phyloP scores from a whole-genome alignment of 2,888 invertebrate species.

The Acronicta psi region DNA sequence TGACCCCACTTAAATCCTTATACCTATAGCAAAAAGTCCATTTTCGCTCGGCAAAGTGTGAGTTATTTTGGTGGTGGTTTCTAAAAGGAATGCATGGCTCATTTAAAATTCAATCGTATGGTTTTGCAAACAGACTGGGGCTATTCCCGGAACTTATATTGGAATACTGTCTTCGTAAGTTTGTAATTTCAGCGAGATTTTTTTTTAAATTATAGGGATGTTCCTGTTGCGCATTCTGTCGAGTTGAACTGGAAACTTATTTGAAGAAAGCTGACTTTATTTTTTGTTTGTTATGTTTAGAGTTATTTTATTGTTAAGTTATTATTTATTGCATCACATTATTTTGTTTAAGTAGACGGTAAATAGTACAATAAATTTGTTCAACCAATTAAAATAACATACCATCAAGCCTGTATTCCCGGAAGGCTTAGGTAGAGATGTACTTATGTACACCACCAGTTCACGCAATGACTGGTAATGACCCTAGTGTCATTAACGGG shows the following conservation, averaged over 20 bases:
- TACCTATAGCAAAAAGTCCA: slow-evolving; percentile 1
- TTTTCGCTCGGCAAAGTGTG: slow-evolving; percentile 9
- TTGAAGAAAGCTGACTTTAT: not conserved
- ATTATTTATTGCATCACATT: too few species aligned
- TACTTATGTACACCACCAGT: too few species aligned
- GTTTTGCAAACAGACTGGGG: slow-evolving; percentile 39
- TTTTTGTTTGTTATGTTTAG: too few species aligned
- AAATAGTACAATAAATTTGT: too few species aligned
- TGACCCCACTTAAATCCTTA: slow-evolving; percentile 1
- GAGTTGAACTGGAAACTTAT: not conserved
- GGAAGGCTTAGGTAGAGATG: too few species aligned
- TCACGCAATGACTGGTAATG: too few species aligned
- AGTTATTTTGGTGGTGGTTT: slow-evolving; percentile 17
- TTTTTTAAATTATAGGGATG: slow-evolving; percentile 10
- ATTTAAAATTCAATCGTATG: slow-evolving; percentile 62
- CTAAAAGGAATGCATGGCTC: slow-evolving; percentile 53
- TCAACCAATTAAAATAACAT: too few species aligned
- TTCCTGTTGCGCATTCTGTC: slow-evolving; percentile 6
- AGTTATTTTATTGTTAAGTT: too few species aligned
- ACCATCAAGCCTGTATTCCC: too few species aligned
- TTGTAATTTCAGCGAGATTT: slow-evolving; percentile 2
- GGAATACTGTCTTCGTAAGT: slow-evolving; percentile 31
- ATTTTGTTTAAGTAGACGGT: too few species aligned
- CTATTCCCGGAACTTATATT: slow-evolving; percentile 51
- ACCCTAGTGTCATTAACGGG: too few species aligned